Evolutionary conservation across 37 sponge, comb jelly and placozoan species (phyloP), one percentile per base, ranked within the genome.

Genomic region (Crambe crambe): DNA sequence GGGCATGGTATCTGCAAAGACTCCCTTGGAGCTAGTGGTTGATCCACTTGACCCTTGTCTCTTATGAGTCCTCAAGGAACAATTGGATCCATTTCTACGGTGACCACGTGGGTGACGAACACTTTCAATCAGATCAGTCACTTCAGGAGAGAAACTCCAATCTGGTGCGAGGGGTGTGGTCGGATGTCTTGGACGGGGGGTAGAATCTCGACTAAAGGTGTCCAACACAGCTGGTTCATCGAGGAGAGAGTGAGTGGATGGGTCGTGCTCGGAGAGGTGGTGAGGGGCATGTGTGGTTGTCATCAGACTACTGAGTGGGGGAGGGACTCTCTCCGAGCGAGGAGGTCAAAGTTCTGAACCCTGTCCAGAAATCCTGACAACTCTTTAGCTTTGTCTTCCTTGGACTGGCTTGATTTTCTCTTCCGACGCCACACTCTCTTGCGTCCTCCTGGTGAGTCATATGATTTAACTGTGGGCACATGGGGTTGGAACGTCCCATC

Each of bases 71-170:
- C 70, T 54, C n/a, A 26, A 12, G 3, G 39, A n/a, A n/a, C n/a
- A n/a, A n/a, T n/a, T n/a, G n/a, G n/a, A 22, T 4, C 57, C 27
- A 4, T 51, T 27, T 1, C 68, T 51, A 1, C 58, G 31, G 1
- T 66, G 34, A 18, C 58, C 9, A 60, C 35, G 77, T 51, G 20
- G 34, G n/a, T n/a, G n/a, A n/a, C n/a, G n/a, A 31, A 83, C 27
- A 56, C 83, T 83, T 68, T 76, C 56, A 4, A 87, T 36, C 34
- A 87, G 41, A 18, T 68, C 61, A 12, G 61, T 47, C 54, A 87
- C 88, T 54, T 54, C 71, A 23, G 88, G 88, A 40, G 88, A 76
- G 9, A 76, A 31, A 42, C 18, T 36, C 0, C 88, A 82, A 2
- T 80, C 77, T 20, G 81, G 88, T 22, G 64, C 76, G 23, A 81